phyloP scores from a whole-genome alignment of 2,888 invertebrate species.

The Eupelmus urozonus region DNA sequence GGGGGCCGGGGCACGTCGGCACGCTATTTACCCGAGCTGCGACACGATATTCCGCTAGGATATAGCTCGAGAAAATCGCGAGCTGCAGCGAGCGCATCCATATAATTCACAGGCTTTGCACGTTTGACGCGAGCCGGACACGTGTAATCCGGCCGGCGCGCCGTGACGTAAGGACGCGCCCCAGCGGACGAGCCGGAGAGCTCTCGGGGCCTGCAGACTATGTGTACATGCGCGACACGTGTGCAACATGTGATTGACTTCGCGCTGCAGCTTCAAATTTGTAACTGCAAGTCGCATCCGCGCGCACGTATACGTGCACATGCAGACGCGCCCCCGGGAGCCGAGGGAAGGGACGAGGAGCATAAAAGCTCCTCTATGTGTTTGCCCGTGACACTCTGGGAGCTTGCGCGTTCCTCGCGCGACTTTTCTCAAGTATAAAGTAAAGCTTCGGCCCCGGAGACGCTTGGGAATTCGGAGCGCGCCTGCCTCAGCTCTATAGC shows the following conservation, averaged over 20 bases:
- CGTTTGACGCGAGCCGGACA: slow-evolving; percentile 42
- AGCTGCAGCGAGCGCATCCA: neutral
- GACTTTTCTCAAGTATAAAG: too few relatives aligned
- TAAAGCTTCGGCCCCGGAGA: too few relatives aligned
- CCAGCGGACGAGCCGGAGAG: neutral
- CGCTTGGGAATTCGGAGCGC: too few relatives aligned
- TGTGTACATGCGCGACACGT: slow-evolving; percentile 49
- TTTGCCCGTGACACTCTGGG: too few relatives aligned
- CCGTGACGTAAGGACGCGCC: slow-evolving; percentile 16
- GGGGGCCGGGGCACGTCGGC: neutral
- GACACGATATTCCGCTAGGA: neutral
- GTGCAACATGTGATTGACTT: slow-evolving; percentile 53
- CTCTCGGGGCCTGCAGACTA: neutral
- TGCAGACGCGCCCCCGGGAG: too few relatives aligned
- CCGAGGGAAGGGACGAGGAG: too few relatives aligned
- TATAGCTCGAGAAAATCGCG: neutral
- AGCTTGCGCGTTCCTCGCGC: too few relatives aligned
- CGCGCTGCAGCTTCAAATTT: slow-evolving; percentile 27
- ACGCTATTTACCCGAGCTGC: too few relatives aligned
- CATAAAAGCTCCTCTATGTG: too few relatives aligned
- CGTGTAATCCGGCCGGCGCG: slow-evolving; percentile 45
- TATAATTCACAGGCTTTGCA: slow-evolving; percentile 38
- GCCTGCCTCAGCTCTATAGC: too few relatives aligned
- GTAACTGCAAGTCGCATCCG: neutral
- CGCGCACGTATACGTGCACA: slow-evolving; percentile 8